These are phyloP conservation scores for Dipus sagitta DNA, from an alignment of 2,797 vertebrate species.

Conservation along the genomic window DNA sequence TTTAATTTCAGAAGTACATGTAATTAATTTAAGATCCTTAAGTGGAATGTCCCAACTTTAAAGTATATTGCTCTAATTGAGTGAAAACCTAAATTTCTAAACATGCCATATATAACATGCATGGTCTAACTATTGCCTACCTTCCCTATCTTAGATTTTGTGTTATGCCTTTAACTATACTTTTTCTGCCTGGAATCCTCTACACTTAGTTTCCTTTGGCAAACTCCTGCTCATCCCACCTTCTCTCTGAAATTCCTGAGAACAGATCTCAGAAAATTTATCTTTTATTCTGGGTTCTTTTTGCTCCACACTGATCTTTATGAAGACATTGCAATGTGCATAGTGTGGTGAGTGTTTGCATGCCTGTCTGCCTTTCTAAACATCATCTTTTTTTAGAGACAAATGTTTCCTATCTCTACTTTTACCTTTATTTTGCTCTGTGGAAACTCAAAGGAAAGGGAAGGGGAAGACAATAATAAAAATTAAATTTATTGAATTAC, in stretches of 20 bases:
- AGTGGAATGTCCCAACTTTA: neutral
- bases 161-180: neutral
- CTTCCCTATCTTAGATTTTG: neutral
- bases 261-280: neutral
- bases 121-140: neutral
- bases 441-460: neutral
- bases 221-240: neutral
- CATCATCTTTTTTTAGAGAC: neutral
- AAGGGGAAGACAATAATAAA: neutral
- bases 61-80: neutral
- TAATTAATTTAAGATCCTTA: neutral
- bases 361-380: neutral
- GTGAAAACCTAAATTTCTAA: conserved; percentile 29
- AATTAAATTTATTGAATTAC: neutral
- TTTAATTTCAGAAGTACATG: neutral
- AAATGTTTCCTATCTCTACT: neutral
- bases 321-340: accelerated
- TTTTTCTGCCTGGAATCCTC: neutral
- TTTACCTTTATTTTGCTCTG: neutral
- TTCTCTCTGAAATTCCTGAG: neutral
- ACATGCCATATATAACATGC: neutral
- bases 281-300: neutral
- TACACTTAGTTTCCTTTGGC: neutral
- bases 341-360: neutral
- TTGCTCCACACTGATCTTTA: neutral